Base-by-base conservation (phyloP, 2,113 vertebrate genomes). In the Rhineura floridana region DNA sequence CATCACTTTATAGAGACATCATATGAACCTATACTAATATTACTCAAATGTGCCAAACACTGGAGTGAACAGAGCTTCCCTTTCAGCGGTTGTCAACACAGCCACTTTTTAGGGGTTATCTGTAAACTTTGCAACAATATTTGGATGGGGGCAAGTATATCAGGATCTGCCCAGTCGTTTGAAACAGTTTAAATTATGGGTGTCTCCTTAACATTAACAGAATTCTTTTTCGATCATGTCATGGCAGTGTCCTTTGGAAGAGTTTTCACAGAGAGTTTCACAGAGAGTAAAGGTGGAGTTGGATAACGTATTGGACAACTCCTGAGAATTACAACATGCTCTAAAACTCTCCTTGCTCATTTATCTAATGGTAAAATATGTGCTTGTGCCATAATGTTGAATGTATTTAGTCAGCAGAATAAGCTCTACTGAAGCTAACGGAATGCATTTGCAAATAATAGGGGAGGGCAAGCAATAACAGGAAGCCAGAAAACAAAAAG, bases 1-100 rank as follows among this genome's bases (percentile, higher is more conserved):
- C 91, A 86, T 84, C n/a, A 63, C 55, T 90, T 89, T 78, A 93
- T 94, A 87, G 44, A 90, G 33, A 92, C 87, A 90, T 25, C 87
- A 87, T 3, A 44, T 73, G 30, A 62, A 84, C 30, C 84, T 39
- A 23, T 81, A n/a, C 28, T 91, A 62, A 0, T 19, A 85, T 89
- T 92, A 23, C 25, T 86, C 1, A 83, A 59, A 1, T 28, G 25
- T 65, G n/a, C 21, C 63, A 48, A 48, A 76, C 30, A 65, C 69
- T 85, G 12, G 81, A 48, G 91, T 82, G 8, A 73, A 52, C 69
- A 46, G 55, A 70, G 13, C 28, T 8, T 50, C 3, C 65, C 30
- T 52, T 39, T 21, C 36, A 81, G 36, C 50, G 50, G 39, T 72
- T 72, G 44, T 87, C 48, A 87, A 55, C 63, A 87, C 70, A 76